A percentile compares a stretch with the other conserved stretches of the same genome.
phyloP scores from a whole-genome alignment of 2,797 vertebrate genomes.

The Microctenopoma stevenorrisi region DNA sequence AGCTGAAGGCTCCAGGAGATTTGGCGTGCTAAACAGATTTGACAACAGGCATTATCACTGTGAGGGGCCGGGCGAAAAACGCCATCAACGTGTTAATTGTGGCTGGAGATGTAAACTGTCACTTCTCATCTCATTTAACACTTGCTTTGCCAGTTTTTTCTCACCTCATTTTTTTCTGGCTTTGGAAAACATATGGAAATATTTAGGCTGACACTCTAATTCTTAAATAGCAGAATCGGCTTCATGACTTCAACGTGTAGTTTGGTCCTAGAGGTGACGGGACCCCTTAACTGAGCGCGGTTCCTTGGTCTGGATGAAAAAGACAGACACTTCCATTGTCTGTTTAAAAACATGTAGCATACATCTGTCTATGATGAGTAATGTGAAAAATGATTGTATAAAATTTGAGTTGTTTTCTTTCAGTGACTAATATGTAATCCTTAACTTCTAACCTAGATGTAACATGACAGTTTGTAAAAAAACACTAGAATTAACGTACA shows the following conservation, averaged over 20 bases:
- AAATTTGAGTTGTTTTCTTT: neutral
- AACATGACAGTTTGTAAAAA: neutral
- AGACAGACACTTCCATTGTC: too few species aligned
- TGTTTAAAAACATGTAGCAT: conserved; percentile 12
- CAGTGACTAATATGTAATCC: neutral
- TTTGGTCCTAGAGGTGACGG: neutral
- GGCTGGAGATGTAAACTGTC: conserved; percentile 99
- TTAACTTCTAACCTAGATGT: neutral
- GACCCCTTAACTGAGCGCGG: neutral
- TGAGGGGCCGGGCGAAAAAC: conserved; percentile 92
- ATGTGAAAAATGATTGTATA: neutral
- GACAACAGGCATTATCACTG: conserved; percentile 99
- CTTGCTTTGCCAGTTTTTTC: conserved; percentile 86
- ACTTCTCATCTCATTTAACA: conserved; percentile 99
- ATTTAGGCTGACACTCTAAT: conserved; percentile 76
- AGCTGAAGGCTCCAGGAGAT: conserved; percentile 99
- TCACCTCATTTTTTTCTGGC: conserved; percentile 85
- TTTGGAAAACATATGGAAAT: conserved; percentile 87
- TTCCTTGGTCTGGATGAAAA: conserved; percentile 18
- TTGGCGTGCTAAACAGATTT: conserved; percentile 99
- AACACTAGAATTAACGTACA: conserved; percentile 4
- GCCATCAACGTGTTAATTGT: conserved; percentile 99
- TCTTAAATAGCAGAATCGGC: conserved; percentile 43
- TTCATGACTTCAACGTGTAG: conserved; percentile 34
- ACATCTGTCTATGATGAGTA: conserved; percentile 9